Conservation (phyloP, 2,797 vertebrate species). For the Chrysocyon brachyurus region DNA sequence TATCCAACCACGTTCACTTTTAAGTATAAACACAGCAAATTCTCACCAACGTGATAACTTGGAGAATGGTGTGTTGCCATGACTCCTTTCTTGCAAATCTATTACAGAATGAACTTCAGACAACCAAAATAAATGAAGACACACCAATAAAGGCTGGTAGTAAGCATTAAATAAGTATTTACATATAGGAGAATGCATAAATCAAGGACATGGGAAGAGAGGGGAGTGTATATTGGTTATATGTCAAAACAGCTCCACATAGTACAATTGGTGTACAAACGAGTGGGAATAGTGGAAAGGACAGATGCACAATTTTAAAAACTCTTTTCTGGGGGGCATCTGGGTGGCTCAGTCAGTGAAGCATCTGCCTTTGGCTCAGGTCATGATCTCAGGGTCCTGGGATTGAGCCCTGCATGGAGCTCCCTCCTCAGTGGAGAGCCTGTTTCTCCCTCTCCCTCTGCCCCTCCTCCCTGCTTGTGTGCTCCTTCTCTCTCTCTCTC, state of each 20-base stretch:
- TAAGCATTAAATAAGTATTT: neutral
- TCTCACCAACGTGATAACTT: neutral
- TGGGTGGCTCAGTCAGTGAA: too few relatives aligned
- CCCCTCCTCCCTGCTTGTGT: too few relatives aligned
- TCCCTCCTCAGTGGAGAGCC: too few relatives aligned
- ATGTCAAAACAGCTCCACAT: neutral
- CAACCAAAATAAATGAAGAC: neutral
- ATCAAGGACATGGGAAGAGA: neutral
- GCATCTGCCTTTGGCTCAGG: too few relatives aligned
- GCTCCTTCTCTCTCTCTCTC: too few relatives aligned
- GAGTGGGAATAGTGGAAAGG: neutral
- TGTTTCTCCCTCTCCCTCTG: too few relatives aligned
- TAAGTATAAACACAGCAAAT: neutral
- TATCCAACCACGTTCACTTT: neutral
- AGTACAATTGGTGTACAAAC: neutral
- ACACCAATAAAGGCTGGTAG: neutral
- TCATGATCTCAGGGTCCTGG: too few relatives aligned
- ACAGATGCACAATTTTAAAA: neutral
- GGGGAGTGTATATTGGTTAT: neutral
- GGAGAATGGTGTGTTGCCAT: neutral
- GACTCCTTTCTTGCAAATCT: constrained; percentile 3
- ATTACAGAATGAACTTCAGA: neutral
- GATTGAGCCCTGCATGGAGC: too few relatives aligned
- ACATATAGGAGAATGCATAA: neutral
- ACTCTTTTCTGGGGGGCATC: too few relatives aligned